phyloP scores from a whole-genome alignment of 1,140 invertebrate species.

The Megalopta genalis region DNA sequence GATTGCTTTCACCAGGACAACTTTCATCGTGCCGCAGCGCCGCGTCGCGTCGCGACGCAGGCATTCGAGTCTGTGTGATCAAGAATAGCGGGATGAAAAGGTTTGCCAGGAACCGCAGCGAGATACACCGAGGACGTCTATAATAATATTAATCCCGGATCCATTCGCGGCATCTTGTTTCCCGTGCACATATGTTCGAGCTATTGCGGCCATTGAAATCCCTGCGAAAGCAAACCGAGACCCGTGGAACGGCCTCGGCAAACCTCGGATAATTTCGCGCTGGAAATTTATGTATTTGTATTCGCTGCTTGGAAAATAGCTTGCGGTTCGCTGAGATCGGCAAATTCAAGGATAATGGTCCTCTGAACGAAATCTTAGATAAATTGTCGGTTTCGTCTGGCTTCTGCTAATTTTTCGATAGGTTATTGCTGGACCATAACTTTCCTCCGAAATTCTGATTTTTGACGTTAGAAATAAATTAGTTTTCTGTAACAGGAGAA shows the following conservation, averaged over 20 bases:
- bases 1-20: background rate
- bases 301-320: too few species aligned
- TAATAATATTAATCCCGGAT: constrained; percentile 1
- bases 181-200: background rate
- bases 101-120: background rate
- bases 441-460: too few species aligned
- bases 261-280: background rate
- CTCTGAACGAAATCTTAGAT: too few species aligned
- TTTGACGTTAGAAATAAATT: too few species aligned
- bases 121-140: background rate
- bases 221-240: background rate
- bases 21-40: background rate
- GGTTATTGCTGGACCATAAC: too few species aligned
- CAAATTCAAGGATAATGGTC: too few species aligned
- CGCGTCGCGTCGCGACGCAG: background rate
- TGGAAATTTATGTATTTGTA: too few species aligned
- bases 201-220: constrained; percentile 1
- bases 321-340: too few species aligned
- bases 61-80: background rate
- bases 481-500: too few species aligned
- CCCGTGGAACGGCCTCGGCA: background rate
- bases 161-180: background rate
- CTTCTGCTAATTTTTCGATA: too few species aligned
- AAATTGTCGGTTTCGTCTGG: too few species aligned
- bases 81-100: background rate